Percentiles rank a stretch among this genome's conserved stretches.
These are phyloP conservation scores for Troilus luridus DNA, from an alignment of 2,888 invertebrate species.

Conservation along the genomic window DNA sequence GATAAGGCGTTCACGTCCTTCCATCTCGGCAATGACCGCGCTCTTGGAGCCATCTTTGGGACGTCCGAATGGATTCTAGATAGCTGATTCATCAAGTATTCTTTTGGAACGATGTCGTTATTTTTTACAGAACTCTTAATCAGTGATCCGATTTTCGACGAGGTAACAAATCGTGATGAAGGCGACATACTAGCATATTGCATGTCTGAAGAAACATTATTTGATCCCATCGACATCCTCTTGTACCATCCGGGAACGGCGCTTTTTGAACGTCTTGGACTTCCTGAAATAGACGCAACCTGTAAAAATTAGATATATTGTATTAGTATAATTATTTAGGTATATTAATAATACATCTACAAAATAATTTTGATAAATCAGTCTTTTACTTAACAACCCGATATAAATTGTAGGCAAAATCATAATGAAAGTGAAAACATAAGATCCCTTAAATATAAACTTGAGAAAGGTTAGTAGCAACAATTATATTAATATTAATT, in stretches of 20 bases:
- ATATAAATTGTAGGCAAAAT: no score
- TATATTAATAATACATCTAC: no score
- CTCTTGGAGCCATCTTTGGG: neutral
- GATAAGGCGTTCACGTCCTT: neutral
- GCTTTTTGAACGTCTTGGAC: neutral
- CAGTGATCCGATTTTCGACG: neutral
- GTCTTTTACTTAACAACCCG: no score
- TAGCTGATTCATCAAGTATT: neutral
- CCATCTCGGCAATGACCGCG: neutral
- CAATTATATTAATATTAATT: no score
- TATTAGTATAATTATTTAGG: no score
- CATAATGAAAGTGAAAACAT: no score
- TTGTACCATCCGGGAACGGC: slow-evolving; percentile 4
- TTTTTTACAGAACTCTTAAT: neutral
- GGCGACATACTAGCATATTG: neutral
- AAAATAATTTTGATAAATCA: no score
- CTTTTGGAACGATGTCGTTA: neutral
- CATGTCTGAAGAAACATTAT: neutral
- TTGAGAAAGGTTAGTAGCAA: no score
- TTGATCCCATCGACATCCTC: slow-evolving; percentile 16
- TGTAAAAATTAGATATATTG: neutral
- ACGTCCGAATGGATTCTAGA: neutral
- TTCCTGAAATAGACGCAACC: neutral
- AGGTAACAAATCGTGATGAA: neutral
- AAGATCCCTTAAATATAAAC: no score